Evolutionary conservation across 2,113 vertebrate species (phyloP).

Genomic region (Calypte anna): DNA sequence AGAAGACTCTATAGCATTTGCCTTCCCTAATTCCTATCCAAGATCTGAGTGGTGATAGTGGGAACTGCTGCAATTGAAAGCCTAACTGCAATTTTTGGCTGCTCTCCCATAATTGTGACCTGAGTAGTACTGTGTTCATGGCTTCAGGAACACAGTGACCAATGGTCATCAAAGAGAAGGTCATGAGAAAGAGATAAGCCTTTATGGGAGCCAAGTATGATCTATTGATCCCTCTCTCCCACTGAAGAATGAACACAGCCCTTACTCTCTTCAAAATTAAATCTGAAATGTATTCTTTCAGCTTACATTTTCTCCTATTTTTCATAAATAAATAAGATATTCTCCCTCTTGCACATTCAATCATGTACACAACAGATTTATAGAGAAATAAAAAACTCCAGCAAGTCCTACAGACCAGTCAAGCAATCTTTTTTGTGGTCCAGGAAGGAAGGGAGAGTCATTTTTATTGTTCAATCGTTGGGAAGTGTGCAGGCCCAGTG

Average conservation of each 20-base stretch:
- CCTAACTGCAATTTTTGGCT: not conserved
- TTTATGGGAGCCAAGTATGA: not conserved
- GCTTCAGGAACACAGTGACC: not conserved
- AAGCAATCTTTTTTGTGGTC: not conserved
- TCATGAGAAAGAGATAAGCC: not conserved
- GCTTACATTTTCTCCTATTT: not conserved
- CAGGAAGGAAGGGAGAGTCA: conserved; percentile 39
- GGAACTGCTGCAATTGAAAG: not conserved
- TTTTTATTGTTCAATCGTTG: conserved; percentile 33
- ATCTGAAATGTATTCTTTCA: not conserved
- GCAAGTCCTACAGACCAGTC: not conserved
- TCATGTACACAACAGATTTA: not conserved
- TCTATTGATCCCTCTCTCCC: not conserved
- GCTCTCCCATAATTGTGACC: not conserved
- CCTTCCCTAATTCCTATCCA: not conserved
- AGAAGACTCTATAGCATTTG: not conserved
- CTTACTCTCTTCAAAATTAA: not conserved
- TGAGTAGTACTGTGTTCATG: rapidly evolving
- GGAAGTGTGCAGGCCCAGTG: not conserved
- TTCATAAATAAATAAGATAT: not conserved
- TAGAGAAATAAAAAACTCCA: not conserved
- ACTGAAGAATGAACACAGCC: not conserved
- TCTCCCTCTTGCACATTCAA: not conserved
- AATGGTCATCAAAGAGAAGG: not conserved
- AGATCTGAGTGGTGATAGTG: not conserved